Percentiles rank a stretch among this genome's conserved stretches.
Evolutionary conservation across 1,140 invertebrate genomes (phyloP).

Genomic region (Drosophila eugracilis): DNA sequence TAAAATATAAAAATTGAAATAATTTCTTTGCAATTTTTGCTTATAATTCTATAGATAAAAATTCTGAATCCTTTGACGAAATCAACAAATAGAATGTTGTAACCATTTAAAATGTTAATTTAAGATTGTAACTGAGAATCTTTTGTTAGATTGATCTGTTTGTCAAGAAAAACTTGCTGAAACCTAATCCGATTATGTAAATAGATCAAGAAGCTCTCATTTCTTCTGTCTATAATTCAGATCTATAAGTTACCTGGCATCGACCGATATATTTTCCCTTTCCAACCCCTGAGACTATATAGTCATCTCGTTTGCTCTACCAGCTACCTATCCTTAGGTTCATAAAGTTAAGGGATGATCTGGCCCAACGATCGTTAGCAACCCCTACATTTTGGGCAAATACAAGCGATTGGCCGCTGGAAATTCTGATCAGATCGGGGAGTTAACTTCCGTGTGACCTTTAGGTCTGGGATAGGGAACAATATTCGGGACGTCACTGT

Average conservation of each 20-base stretch:
- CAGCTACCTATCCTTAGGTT: neutral
- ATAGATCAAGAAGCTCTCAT: constrained; percentile 1
- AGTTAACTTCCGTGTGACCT: constrained; percentile 54
- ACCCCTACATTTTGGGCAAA: constrained; percentile 30
- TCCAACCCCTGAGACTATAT: neutral
- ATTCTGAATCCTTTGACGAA: neutral
- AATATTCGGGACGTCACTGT: constrained; percentile 63
- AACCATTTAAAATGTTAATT: constrained; percentile 1
- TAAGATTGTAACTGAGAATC: neutral
- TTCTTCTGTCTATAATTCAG: constrained; percentile 1
- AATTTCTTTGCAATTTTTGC: neutral
- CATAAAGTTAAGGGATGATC: constrained; percentile 48
- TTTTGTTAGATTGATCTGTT: neutral
- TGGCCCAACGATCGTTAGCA: constrained; percentile 35
- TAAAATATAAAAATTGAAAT: neutral
- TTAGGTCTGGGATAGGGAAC: constrained; percentile 2
- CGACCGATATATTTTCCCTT: neutral
- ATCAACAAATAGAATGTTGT: neutral
- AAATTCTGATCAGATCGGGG: constrained; percentile 67
- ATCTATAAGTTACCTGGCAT: constrained; percentile 14
- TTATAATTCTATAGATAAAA: neutral
- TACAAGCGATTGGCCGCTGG: constrained; percentile 41
- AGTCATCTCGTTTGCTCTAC: constrained; percentile 22
- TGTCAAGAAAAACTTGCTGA: neutral
- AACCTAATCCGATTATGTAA: constrained; percentile 44